phyloP scores from a whole-genome alignment of 2,797 vertebrate genomes.

The Ctenochaetus hawaiiensis region DNA sequence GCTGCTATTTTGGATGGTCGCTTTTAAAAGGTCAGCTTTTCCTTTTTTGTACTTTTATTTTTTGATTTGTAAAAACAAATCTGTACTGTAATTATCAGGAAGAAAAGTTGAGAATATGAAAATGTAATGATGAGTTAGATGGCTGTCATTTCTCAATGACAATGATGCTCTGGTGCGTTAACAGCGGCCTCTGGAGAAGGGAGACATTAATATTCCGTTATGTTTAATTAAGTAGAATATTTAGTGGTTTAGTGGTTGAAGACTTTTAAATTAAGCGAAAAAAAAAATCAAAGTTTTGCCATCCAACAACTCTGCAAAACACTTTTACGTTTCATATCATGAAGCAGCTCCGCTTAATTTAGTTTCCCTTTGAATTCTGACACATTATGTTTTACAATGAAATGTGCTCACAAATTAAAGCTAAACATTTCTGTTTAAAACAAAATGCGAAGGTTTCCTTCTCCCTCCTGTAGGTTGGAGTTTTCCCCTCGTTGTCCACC shows the following conservation, averaged over 20 bases:
- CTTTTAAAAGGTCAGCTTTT: not conserved
- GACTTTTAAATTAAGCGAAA: too few relatives aligned
- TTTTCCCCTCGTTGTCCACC: not conserved
- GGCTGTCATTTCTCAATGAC: too few relatives aligned
- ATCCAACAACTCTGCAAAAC: not conserved
- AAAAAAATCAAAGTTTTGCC: too few relatives aligned
- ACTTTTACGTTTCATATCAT: not conserved
- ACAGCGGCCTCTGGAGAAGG: too few relatives aligned
- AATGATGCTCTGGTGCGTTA: too few relatives aligned
- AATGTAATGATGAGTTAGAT: not conserved
- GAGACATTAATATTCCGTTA: not conserved
- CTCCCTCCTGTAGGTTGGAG: conserved; percentile 3
- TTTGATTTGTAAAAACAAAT: too few relatives aligned
- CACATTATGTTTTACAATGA: not conserved
- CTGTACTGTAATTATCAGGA: not conserved
- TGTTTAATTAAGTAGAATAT: not conserved
- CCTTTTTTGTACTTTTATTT: not conserved
- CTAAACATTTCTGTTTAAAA: not conserved
- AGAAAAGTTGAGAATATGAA: not conserved
- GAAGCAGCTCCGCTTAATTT: not conserved
- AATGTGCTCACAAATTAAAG: not conserved
- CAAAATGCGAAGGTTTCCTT: not conserved
- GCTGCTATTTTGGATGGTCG: not conserved
- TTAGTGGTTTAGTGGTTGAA: too few relatives aligned
- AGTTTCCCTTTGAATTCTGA: not conserved